Conservation (phyloP, 2,888 invertebrate genomes). For the Mythimna vitellina region DNA sequence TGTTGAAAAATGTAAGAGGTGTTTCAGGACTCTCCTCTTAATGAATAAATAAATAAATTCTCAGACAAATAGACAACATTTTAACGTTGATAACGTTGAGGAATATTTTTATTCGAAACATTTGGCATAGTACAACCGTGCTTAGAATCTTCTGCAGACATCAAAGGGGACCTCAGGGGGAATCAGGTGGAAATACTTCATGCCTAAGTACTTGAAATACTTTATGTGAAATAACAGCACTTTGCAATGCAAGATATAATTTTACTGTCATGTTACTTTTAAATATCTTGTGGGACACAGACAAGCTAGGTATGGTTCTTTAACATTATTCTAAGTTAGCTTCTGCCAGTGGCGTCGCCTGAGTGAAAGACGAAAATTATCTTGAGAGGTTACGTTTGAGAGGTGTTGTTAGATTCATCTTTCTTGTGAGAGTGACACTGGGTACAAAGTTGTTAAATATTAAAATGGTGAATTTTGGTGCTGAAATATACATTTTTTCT, state of each 20-base stretch:
- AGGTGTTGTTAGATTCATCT: no score
- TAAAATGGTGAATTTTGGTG: no score
- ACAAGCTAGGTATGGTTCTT: no score
- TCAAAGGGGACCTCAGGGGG: conserved; percentile 38
- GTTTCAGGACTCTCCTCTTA: no score
- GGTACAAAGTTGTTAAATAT: no score
- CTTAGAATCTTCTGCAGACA: conserved; percentile 18
- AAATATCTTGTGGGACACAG: background rate
- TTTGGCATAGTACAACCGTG: background rate
- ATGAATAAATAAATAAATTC: background rate
- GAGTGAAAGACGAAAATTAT: no score
- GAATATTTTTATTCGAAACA: conserved; percentile 1
- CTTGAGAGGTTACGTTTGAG: no score
- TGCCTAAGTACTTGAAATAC: conserved; percentile 8
- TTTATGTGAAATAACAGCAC: background rate
- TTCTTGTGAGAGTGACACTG: no score
- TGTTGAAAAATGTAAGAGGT: no score
- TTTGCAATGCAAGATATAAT: background rate
- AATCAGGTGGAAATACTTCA: conserved; percentile 12
- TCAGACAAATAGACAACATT: background rate
- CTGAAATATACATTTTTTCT: no score
- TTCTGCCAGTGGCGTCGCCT: no score
- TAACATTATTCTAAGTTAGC: no score
- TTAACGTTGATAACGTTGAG: background rate
- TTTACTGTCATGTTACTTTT: background rate